phyloP scores from a whole-genome alignment of 2,797 vertebrate genomes.

The Gila robusta region DNA sequence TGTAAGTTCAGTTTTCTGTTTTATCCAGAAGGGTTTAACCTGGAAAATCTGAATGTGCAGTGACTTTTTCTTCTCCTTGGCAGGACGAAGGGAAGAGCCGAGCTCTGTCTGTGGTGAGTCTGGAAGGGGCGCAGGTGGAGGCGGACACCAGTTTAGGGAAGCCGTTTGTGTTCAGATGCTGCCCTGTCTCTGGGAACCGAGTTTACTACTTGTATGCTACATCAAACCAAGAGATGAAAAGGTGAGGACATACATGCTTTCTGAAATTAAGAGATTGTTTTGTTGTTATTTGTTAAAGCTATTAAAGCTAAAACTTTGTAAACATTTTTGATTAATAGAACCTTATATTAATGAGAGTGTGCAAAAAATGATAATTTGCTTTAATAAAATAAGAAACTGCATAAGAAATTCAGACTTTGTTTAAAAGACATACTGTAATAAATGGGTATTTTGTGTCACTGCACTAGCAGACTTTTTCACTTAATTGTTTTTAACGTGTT shows the following conservation, averaged over 20 bases:
- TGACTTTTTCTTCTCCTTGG: conserved; percentile 12
- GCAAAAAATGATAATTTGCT: no score
- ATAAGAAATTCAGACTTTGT: no score
- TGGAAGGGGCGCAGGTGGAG: conserved; percentile 89
- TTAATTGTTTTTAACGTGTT: no score
- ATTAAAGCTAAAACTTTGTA: no score
- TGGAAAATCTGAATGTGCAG: neutral
- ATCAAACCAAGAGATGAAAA: conserved; percentile 93
- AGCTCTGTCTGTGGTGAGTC: conserved; percentile 81
- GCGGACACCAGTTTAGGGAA: conserved; percentile 86
- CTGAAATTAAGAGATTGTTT: neutral
- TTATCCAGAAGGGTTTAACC: neutral
- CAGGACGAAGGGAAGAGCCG: conserved; percentile 89
- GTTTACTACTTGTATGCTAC: conserved; percentile 88
- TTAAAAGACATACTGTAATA: no score
- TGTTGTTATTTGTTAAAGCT: no score
- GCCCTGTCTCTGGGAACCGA: conserved; percentile 78
- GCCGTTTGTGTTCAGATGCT: conserved; percentile 90
- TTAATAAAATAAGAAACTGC: no score
- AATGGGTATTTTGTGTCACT: no score
- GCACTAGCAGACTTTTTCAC: no score
- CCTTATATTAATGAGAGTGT: no score
- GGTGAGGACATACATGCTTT: conserved; percentile 48
- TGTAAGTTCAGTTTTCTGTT: conserved; percentile 74
- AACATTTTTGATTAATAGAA: no score